Base-by-base conservation (phyloP, 2,888 invertebrate species). In the Microdon myrmicae region DNA sequence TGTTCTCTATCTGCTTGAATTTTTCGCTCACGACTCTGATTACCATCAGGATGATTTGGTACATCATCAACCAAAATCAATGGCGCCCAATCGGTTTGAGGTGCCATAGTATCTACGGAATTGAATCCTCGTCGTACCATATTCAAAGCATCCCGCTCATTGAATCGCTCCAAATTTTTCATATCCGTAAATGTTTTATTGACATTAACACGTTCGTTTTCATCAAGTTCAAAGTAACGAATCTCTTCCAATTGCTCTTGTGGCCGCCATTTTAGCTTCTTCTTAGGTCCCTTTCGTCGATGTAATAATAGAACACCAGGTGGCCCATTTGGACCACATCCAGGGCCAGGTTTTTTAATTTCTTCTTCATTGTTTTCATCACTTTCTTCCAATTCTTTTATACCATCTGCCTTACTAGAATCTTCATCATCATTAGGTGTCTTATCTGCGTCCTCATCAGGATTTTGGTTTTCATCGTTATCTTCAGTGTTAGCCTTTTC, bases 191-290 rank as follows among this genome's bases (percentile, higher is more conserved):
- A 96, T 20, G 86, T 90, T 79, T 89, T 93, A 2, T 89, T 94
- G 1, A 97, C 96, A 81, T 97, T 97, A 1, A 95, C 93, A 74
- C 97, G 85, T 81, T 98, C 97, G 9, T 91, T 95, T 81, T 96
- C 96, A 79, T 97, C 96, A 69, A 96, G 81, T 78, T 96, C 96
- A 79, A 98, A 97, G 80, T 87, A 96, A 71, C 90, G 88, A 51
- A 94, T 83, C 72, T 91, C 88, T 71, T 90, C 90, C 20, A 98
- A 81, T 68, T 90, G 86, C 4, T 84, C 80, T 55, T 94, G 94
- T 3, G 88, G 85, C 73, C 89, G 90, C 90, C 94, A 96, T 73
- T 87, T 87, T 3, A 91, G 85, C 69, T 86, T 86, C 77, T 91
- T 90, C 75, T 90, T 94, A 3, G 89, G 89, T 2, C 89, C 90